Evolutionary conservation across 2,113 vertebrate species (phyloP).

Genomic region (Eubucco bourcierii): DNA sequence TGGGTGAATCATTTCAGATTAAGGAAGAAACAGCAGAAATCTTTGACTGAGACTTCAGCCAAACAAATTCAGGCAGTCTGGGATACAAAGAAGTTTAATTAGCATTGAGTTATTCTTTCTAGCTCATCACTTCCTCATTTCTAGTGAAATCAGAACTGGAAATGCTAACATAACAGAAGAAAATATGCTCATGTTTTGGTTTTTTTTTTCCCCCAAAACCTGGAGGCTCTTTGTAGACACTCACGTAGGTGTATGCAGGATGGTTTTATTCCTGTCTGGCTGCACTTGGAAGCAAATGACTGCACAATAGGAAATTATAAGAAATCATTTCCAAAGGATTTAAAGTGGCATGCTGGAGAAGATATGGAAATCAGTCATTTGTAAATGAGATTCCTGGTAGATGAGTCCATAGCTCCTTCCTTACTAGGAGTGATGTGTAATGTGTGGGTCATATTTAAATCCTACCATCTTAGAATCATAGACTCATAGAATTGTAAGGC

Average conservation of each 20-base stretch:
- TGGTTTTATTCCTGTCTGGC: neutral
- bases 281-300: neutral
- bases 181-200: neutral
- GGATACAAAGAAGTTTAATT: neutral
- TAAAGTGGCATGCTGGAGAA: neutral
- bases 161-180: neutral
- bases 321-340: neutral
- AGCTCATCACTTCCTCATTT: neutral
- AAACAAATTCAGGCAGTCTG: neutral
- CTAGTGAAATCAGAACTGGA: neutral
- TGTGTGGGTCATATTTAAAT: neutral
- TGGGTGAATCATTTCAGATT: conserved; percentile 19
- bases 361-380: neutral
- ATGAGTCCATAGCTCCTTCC: neutral
- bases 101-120: neutral
- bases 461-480: neutral
- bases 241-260: neutral
- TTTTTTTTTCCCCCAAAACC: neutral
- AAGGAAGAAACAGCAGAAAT: neutral
- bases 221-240: neutral
- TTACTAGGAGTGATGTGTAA: neutral
- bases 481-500: too few species aligned
- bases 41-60: neutral
- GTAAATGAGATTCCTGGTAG: neutral
- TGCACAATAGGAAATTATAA: neutral